Base-by-base conservation (phyloP, 1,140 invertebrate species). In the Ceratosolen fusciceps region DNA sequence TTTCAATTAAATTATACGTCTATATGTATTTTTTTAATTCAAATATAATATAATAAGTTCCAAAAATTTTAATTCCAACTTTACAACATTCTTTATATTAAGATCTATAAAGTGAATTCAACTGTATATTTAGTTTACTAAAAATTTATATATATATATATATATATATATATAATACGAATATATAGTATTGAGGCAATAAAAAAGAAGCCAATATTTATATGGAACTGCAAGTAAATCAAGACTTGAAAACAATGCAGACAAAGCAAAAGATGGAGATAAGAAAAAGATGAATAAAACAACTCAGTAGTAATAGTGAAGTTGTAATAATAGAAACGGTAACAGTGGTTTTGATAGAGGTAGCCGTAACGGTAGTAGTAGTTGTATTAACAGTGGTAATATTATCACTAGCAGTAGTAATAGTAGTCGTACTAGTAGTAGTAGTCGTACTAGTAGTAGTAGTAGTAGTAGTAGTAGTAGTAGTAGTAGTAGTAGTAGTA, bases 321-420 rank as follows among this genome's bases (percentile, higher is more conserved):
- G 43, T 62, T 39, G 26, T 49, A 39, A 37, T 68, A 56, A 21
- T 49, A 29, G 34, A 77, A 21, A 39, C 56, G 34, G 65, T 26
- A 21, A 65, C 34, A 29, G 65, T 37, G n/a, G n/a, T n/a, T n/a
- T n/a, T n/a, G n/a, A n/a, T n/a, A n/a, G 54, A 24, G 24, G 39
- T 31, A 16, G 21, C n/a, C 47, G 9, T 9, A 68, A 49, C 12
- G 1, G 16, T 14, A 43, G 26, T 21, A 43, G 68, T 43, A 16
- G 34, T 37, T 2, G 62, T 65, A 16, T 16, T 21, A 10, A 10
- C 21, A 62, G 31, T 37, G 5, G n/a, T n/a, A 49, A 47, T 52
- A 34, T n/a, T 71, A 24, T 74, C 31, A 80, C 79, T n/a, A n/a
- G n/a, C n/a, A 60, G 37, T 60, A 47, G 74, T 34, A 49, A 43